Base-by-base conservation (phyloP, 2,113 vertebrate genomes). In the Erinaceus europaeus region DNA sequence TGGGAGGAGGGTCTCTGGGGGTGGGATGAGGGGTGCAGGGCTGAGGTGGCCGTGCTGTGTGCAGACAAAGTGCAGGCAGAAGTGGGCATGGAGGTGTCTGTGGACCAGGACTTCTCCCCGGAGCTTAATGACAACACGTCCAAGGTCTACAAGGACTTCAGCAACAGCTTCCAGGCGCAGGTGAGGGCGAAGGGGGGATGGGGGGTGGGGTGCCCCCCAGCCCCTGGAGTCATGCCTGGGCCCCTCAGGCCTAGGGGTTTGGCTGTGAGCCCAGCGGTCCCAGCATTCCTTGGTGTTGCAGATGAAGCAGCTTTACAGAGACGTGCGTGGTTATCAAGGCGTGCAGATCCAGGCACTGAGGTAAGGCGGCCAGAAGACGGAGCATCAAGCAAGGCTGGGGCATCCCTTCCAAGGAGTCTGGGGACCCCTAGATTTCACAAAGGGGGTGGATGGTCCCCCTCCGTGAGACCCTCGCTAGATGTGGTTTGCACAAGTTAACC, bases 211-310 rank as follows among this genome's bases (percentile, higher is more conserved):
- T 29, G n/a, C n/a, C n/a, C n/a, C n/a, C n/a, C n/a, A n/a, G n/a
- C 55, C 25, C 55, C 25, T 57, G 25, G 55, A 11, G n/a, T n/a
- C n/a, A n/a, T n/a, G n/a, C 42, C 64, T 71, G 81, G 69, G n/a
- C 6, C 5, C 55, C 2, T 55, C 23, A 38, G 52, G 20, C 6
- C 23, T 25, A 32, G 27, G 48, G 38, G 3, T 67, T 59, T 15
- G 20, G 55, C 82, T 2, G 1, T 55, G 6, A 72, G 25, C 14
- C 23, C 25, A 23, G 38, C 29, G 15, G 34, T n/a, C 14, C 23
- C 25, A 23, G 38, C 29, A 13, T 34, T n/a, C 7, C 2, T 62
- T 69, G 44, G 6, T 27, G 72, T 96, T 96, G 42, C 92, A 96
- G 96, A 91, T 96, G 80, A 2, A 29, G 6, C 0, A 0, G 7